These are phyloP conservation scores for Dinoponera quadriceps DNA, from an alignment of 1,140 invertebrate species.

Conservation along the genomic window DNA sequence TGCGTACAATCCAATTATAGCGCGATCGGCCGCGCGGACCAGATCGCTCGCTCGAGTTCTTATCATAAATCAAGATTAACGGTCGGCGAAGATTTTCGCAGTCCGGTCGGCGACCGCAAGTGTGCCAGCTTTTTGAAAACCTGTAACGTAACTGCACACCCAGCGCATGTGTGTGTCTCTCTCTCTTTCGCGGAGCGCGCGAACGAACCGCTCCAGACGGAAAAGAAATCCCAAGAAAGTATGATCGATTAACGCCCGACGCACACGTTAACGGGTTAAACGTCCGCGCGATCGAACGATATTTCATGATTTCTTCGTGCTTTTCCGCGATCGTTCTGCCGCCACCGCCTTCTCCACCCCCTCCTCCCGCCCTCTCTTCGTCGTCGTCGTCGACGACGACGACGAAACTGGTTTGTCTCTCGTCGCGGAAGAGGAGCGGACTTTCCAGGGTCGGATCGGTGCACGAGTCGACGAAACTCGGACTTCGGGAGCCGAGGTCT, in stretches of 20 bases:
- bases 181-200: not conserved
- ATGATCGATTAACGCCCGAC: constrained; percentile 37
- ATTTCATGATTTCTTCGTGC: constrained; percentile 50
- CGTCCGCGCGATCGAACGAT: constrained; percentile 33
- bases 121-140: constrained; percentile 36
- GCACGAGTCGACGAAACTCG: not conserved
- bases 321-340: constrained; percentile 45
- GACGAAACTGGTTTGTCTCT: constrained; percentile 56
- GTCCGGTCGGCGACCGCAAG: constrained; percentile 31
- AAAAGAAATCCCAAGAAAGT: constrained; percentile 8
- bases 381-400: constrained; percentile 21
- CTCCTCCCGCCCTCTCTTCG: not conserved
- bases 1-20: constrained; percentile 59
- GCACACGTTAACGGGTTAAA: constrained; percentile 50
- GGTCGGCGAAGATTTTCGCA: constrained; percentile 57
- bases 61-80: constrained; percentile 66
- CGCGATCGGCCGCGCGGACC: constrained; percentile 49
- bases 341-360: not conserved
- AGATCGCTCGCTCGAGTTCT: constrained; percentile 46
- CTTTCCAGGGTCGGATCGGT: constrained; percentile 38
- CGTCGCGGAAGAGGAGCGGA: constrained; percentile 43
- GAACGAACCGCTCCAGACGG: not conserved
- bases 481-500: not conserved
- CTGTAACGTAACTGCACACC: constrained; percentile 19
- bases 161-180: not conserved